Evolutionary conservation across 2,888 invertebrate genomes (phyloP), one percentile per base, ranked within the genome.

Genomic region (Coleophora flavipennella): DNA sequence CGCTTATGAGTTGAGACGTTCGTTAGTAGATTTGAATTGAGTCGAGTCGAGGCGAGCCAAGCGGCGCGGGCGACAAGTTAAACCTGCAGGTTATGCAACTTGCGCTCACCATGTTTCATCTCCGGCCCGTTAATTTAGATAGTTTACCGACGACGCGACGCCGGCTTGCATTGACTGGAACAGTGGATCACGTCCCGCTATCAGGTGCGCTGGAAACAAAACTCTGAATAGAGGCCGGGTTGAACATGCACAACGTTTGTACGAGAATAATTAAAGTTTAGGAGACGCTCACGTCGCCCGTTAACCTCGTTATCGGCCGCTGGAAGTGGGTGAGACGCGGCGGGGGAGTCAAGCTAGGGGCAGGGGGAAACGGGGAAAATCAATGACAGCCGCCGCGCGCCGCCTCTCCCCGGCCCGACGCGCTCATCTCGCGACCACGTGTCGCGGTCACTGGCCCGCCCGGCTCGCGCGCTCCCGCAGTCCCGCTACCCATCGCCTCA

Each of bases 281-380:
- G 81, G 81, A 83, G 80, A 83, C 80, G 80, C 83, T 81, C 83
- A 81, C 83, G 84, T 83, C 81, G 84, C 84, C 81, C 81, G 83
- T 84, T 84, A 84, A 84, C 84, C 84, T 84, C 83, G 84, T 84
- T 84, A 84, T 84, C 83, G 81, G 81, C 81, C 79, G 81, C 77
- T 81, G 77, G 81, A 81, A 81, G 81, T 81, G 83, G 83, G 83
- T 81, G 81, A 81, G 81, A 81, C 81, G 81, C 75, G 77, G 78
- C 62, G 75, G 74, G 73, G 69, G 72, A 64, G 64, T 59, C 63
- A 62, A 62, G 66, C 62, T 62, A 61, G 71, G 67, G 71, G 65
- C 52, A 45, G 66, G 69, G 73, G 73, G 72, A 61, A 67, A 69
- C 70, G 73, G 73, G 80, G 83, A 81, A 84, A 83, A 84, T 84